Conservation (phyloP, 2,888 invertebrate genomes). For the Cantharis nigra region DNA sequence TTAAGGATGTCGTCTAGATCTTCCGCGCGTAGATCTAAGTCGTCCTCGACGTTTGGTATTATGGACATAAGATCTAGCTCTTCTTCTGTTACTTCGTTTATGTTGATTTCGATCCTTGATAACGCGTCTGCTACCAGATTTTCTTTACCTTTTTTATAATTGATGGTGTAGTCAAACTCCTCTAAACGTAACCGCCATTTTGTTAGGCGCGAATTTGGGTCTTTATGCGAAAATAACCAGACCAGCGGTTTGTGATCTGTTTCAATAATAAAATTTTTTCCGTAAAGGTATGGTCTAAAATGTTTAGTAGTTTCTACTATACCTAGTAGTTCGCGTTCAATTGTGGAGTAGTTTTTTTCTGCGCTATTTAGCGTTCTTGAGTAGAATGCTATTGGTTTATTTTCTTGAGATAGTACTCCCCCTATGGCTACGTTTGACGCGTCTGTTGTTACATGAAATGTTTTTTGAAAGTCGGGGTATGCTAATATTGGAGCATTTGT, state of each 20-base stretch:
- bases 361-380: not conserved
- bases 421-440: constrained; percentile 19
- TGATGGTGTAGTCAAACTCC: too few relatives aligned
- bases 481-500: constrained; percentile 19
- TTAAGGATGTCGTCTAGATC: too few relatives aligned
- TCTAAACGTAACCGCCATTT: too few relatives aligned
- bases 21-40: too few relatives aligned
- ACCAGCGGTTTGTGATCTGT: not conserved
- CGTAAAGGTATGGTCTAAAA: not conserved
- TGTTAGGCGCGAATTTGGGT: too few relatives aligned
- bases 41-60: too few relatives aligned
- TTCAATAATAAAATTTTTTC: not conserved
- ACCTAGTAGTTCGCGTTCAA: constrained; percentile 20
- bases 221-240: too few relatives aligned
- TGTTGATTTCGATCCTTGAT: too few relatives aligned
- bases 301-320: constrained; percentile 11
- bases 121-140: too few relatives aligned
- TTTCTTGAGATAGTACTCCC: constrained; percentile 7
- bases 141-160: too few relatives aligned
- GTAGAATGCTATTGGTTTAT: constrained; percentile 8
- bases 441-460: constrained; percentile 26
- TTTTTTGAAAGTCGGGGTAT: constrained; percentile 30
- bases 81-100: too few relatives aligned
- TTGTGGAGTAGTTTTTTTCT: constrained; percentile 8
- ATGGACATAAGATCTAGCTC: too few relatives aligned